Percentiles rank a stretch among this genome's conserved stretches.
Evolutionary conservation across 2,797 vertebrate species (phyloP).

Genomic region (Adrianichthys oophorus): DNA sequence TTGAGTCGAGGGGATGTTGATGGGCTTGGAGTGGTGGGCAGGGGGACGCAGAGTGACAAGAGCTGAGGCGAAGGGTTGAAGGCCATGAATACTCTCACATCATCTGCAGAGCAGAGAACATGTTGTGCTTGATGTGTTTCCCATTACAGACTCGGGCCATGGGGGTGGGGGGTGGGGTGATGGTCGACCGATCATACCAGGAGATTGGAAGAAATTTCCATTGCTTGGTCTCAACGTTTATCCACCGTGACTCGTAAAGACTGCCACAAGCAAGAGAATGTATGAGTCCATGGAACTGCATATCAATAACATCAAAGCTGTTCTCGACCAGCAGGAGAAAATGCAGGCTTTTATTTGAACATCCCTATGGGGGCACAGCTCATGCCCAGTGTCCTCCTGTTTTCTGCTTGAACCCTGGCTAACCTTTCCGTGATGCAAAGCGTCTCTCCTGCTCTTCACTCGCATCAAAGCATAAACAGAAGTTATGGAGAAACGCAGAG

Average conservation of each 20-base stretch:
- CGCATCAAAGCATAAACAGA: conserved; percentile 66
- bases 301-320: conserved; percentile 48
- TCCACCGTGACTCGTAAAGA: conserved; percentile 35
- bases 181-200: conserved; percentile 37
- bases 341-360: conserved; percentile 52
- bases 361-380: conserved; percentile 35
- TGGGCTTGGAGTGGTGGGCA: conserved; percentile 47
- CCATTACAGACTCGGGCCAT: conserved; percentile 44
- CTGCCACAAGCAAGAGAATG: conserved; percentile 35
- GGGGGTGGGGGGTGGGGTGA: conserved; percentile 29
- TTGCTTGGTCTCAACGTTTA: conserved; percentile 51
- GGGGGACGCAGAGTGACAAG: conserved; percentile 51
- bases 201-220: conserved; percentile 36
- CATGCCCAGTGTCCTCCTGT: conserved; percentile 49
- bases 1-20: conserved; percentile 35
- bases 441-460: conserved; percentile 51
- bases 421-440: conserved; percentile 63
- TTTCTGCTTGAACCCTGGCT: conserved; percentile 67
- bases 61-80: conserved; percentile 45
- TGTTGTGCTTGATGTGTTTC: conserved; percentile 59
- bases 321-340: conserved; percentile 30
- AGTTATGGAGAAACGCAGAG: conserved; percentile 44
- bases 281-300: conserved; percentile 47
- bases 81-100: conserved; percentile 47
- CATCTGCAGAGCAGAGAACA: conserved; percentile 50